Percentiles rank a stretch among this genome's conserved stretches.
Conservation (phyloP, 2,888 invertebrate species). For the Myathropa florea region DNA sequence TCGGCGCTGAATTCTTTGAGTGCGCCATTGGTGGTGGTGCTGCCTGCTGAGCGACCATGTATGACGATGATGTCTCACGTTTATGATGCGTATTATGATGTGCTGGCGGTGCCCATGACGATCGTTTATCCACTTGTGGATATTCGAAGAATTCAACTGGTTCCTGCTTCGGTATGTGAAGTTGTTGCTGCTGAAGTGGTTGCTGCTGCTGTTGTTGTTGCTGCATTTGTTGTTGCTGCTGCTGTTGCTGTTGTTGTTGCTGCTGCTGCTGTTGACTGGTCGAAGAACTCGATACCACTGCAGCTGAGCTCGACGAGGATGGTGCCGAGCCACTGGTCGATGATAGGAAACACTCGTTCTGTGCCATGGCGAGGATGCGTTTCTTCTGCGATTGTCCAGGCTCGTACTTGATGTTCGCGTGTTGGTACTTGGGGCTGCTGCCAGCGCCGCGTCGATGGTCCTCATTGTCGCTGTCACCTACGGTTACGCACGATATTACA, state of each 20-base stretch:
- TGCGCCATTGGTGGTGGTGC: slow-evolving; percentile 80
- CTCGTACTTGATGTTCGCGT: slow-evolving; percentile 79
- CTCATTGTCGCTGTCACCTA: slow-evolving; percentile 88
- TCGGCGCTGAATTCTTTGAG: slow-evolving; percentile 78
- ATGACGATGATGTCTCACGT: slow-evolving; percentile 78
- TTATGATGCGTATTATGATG: slow-evolving; percentile 80
- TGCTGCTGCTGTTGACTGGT: slow-evolving; percentile 57
- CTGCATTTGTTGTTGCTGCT: slow-evolving; percentile 67
- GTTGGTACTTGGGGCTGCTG: slow-evolving; percentile 75
- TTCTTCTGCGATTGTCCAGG: slow-evolving; percentile 93
- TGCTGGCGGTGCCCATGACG: slow-evolving; percentile 81
- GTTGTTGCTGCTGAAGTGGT: slow-evolving; percentile 74
- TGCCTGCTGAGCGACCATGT: slow-evolving; percentile 66
- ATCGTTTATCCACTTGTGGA: slow-evolving; percentile 77
- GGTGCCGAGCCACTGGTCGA: slow-evolving; percentile 72
- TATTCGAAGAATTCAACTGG: slow-evolving; percentile 80
- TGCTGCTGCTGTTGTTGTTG: slow-evolving; percentile 77
- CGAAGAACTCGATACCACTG: slow-evolving; percentile 44
- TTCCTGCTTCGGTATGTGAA: slow-evolving; percentile 80
- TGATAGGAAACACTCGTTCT: slow-evolving; percentile 87
- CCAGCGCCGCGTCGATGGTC: slow-evolving; percentile 82
- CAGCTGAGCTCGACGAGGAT: slow-evolving; percentile 43
- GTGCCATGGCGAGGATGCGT: slow-evolving; percentile 92
- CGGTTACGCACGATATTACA: slow-evolving; percentile 89
- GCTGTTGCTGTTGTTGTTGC: slow-evolving; percentile 69